phyloP scores from a whole-genome alignment of 2,888 invertebrate genomes.

The Clitarchus hookeri region DNA sequence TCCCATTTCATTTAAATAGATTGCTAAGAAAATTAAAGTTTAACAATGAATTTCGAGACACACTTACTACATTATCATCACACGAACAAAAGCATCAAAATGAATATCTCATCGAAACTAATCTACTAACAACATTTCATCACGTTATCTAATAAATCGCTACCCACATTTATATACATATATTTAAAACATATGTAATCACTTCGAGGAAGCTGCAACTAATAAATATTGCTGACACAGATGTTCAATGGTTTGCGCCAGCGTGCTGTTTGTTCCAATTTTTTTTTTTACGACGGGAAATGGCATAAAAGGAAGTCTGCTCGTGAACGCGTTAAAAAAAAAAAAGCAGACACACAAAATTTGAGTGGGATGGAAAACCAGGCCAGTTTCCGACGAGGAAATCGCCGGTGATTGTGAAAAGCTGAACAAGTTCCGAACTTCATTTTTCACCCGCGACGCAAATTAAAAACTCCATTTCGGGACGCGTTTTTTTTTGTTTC shows the following conservation, averaged over 20 bases:
- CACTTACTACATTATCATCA: too few relatives aligned
- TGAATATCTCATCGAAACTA: too few relatives aligned
- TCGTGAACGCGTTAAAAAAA: too few relatives aligned
- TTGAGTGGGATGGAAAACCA: not conserved
- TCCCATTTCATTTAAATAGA: too few relatives aligned
- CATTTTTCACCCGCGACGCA: not conserved
- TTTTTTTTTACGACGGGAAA: not conserved
- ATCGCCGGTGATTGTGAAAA: not conserved
- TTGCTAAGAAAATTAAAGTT: too few relatives aligned
- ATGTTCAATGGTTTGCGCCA: not conserved
- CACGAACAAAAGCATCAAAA: too few relatives aligned
- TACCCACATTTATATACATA: too few relatives aligned
- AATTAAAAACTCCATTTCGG: not conserved
- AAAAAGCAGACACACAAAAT: not conserved
- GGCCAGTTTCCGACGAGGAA: not conserved
- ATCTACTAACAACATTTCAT: too few relatives aligned
- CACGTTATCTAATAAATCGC: too few relatives aligned
- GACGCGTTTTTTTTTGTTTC: not conserved
- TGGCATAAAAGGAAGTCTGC: too few relatives aligned
- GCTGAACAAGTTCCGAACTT: not conserved
- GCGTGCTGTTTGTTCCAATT: not conserved
- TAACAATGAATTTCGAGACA: too few relatives aligned
- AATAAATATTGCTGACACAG: not conserved
- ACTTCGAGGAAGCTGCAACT: not conserved
- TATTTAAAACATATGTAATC: too few relatives aligned